Evolutionary conservation across 2,113 vertebrate genomes (phyloP), one percentile per base, ranked within the genome.

Genomic region (Raja brachyura): DNA sequence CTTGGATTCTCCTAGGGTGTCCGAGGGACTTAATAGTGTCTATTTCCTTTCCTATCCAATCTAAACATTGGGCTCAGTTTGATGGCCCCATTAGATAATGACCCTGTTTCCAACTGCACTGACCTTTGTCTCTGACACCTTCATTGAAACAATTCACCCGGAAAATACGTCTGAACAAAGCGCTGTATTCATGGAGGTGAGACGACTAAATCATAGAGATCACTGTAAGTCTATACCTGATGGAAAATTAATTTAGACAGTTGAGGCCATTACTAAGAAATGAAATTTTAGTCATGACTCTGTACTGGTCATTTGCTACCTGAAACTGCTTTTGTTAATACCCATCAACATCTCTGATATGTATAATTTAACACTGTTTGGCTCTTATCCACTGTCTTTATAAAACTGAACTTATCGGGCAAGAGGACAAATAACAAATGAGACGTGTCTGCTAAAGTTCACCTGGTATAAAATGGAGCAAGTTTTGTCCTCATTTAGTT

Each of bases 341-440:
- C 18, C 66, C 66, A 70, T 39, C 76, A 78, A 78, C 31, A 14
- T 78, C 76, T 39, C n/a, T 31, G 28, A 78, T 31, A 78, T 48
- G 66, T 92, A 92, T 92, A 92, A 48, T 25, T 73, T 70, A 92
- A 73, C 66, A 92, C 16, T 14, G 48, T 70, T 73, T 92, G 66
- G 66, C 88, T 9, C 68, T 92, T 70, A 9, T 78, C 8, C 31
- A 78, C n/a, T 31, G 31, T 16, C 16, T 78, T 33, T 78, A 14
- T 73, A 20, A 78, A 78, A 78, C 13, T 31, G 31, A 39, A 78
- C 76, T 78, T 31, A 78, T 14, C 76, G 33, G 28, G 8, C 28
- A 78, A 33, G 28, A 78, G 76, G 11, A 78, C 8, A 31, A 78
- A 73, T 16, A 73, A 22, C 18, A 18, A 70, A 70, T 77, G 6